phyloP scores from a whole-genome alignment of 2,888 invertebrate genomes.

The Nephrotoma guestfalica region DNA sequence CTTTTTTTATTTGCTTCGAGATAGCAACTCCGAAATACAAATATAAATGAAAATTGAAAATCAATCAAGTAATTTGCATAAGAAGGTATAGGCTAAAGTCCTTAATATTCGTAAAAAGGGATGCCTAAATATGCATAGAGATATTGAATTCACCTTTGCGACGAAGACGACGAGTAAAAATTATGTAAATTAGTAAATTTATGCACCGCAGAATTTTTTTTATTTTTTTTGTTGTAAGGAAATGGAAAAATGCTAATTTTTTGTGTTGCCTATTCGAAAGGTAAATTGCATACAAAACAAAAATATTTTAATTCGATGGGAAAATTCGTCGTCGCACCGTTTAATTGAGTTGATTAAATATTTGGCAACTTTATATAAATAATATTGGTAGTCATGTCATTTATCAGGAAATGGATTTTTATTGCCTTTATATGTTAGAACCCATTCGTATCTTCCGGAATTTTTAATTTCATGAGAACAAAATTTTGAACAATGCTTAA shows the following conservation, averaged over 20 bases:
- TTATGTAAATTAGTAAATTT: not conserved
- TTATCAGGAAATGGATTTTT: not conserved
- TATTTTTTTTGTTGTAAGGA: not conserved
- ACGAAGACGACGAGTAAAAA: not conserved
- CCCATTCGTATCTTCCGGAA: not conserved
- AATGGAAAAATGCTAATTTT: not conserved
- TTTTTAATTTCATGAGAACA: not conserved
- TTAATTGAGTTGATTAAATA: not conserved
- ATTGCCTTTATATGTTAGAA: not conserved
- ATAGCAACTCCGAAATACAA: not conserved
- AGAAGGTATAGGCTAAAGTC: not conserved
- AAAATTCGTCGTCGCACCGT: not conserved
- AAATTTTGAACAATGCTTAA: too few relatives aligned
- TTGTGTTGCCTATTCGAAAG: not conserved
- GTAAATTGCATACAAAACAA: not conserved
- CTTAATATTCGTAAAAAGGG: not conserved
- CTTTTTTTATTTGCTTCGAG: not conserved
- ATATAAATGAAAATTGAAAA: not conserved
- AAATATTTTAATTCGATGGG: not conserved
- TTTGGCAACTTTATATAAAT: not conserved
- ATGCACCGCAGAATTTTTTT: not conserved
- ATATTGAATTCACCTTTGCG: not conserved
- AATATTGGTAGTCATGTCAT: not conserved
- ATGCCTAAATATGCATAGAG: not conserved
- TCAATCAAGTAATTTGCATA: not conserved